Base-by-base conservation (phyloP, 2,113 vertebrate species). In the Peucedramus taeniatus region DNA sequence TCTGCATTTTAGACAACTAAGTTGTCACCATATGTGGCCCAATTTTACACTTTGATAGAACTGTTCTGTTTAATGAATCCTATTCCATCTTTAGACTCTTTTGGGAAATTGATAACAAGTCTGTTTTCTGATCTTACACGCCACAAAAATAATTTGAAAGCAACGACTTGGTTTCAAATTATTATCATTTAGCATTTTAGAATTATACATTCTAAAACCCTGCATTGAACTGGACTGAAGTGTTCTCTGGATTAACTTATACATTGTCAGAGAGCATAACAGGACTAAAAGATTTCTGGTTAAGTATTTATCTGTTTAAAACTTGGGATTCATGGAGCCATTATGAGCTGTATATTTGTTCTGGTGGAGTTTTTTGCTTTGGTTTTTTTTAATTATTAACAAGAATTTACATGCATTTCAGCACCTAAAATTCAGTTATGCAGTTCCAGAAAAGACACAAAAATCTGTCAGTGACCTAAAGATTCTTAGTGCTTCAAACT, bases 341-440 rank as follows among this genome's bases (percentile, higher is more conserved):
- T 68, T 69, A 9, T 14, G 14, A 75, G 6, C 8, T 69, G 6
- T 37, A 13, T 42, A 37, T 70, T 79, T 87, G 4, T 56, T 70
- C 7, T 11, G 4, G 8, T 45, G 6, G 17, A 1, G 1, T 11
- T 28, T 24, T 56, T 64, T 27, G 5, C 5, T 44, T 39, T 10
- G 6, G 7, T 59, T 59, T 49, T 45, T 69, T 33, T 4, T 6
- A 51, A 80, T 76, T n/a, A 51, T 44, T 63, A 63, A 4, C 15
- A 42, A 23, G 20, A 40, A 69, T 87, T 54, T 59, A 27, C 3
- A 33, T 40, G 15, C 7, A 45, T 50, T 76, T 75, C 24, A n/a
- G 10, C 44, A 42, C 24, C 57, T 57, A 15, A 68, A 80, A 71
- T 57, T 71, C 15, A 83, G 13, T 57, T 42, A 39, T 28, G 7